phyloP scores from a whole-genome alignment of 2,888 invertebrate genomes.

The Deroplatys truncata region DNA sequence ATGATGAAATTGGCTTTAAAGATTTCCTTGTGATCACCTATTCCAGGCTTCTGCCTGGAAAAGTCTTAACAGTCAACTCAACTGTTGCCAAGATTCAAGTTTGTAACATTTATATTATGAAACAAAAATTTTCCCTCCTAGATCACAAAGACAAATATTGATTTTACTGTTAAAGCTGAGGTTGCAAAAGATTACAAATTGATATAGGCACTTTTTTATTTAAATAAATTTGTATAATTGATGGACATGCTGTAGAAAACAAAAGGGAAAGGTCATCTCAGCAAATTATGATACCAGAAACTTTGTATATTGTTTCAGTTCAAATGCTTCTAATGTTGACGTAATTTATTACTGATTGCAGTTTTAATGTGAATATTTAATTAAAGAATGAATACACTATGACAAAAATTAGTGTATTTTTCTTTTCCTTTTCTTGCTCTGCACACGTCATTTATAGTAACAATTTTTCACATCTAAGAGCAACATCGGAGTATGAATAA shows the following conservation, averaged over 20 bases:
- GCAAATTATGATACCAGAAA: neutral
- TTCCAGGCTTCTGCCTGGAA: too few species aligned
- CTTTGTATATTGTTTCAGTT: neutral
- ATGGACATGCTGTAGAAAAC: neutral
- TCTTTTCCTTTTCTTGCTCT: neutral
- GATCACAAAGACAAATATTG: too few species aligned
- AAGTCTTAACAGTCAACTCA: too few species aligned
- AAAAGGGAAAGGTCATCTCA: neutral
- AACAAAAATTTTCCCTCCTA: too few species aligned
- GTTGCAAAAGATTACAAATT: neutral
- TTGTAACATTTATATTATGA: too few species aligned
- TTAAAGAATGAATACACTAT: neutral
- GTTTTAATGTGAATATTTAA: neutral
- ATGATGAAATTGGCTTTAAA: too few species aligned
- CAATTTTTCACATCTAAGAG: conserved; percentile 20
- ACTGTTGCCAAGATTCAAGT: too few species aligned
- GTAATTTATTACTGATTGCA: neutral
- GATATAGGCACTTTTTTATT: neutral
- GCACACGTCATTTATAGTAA: conserved; percentile 10
- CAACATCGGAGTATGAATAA: conserved; percentile 23
- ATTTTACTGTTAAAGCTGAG: neutral
- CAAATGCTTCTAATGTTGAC: neutral
- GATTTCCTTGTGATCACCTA: too few species aligned
- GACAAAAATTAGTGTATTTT: neutral
- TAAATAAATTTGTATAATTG: neutral